Evolutionary conservation across 2,888 invertebrate genomes (phyloP), one percentile per base, ranked within the genome.

Genomic region (Hyposoter dolosus): DNA sequence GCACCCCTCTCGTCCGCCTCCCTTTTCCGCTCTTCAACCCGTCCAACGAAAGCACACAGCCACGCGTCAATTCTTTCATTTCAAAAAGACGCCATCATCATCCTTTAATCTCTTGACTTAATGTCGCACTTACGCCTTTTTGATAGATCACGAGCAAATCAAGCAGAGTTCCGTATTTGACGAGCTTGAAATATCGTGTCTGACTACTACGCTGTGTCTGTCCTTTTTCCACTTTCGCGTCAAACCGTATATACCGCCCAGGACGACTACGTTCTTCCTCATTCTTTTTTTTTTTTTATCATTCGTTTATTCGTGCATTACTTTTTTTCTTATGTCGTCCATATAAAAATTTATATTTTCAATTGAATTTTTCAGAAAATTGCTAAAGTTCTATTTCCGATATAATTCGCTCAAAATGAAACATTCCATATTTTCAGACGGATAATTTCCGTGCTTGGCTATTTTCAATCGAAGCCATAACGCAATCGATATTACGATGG

Each of bases 171-270:
- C n/a, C 72, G 15, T 53, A 43, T 71, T 53, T 79, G 84, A 77
- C 79, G 81, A 78, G 77, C 56, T 75, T 76, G 80, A 76, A 88
- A 83, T 82, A 82, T 83, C 88, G 87, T 87, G 84, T 86, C 86
- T 75, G 84, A 72, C 65, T 81, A 53, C 40, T 66, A 28, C 43
- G 32, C 50, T 68, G 23, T 56, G 10, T 43, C 68, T 28, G 66
- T 28, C 40, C 23, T 45, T 75, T 75, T 53, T 74, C 45, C 45
- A 66, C 65, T 66, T 74, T 35, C 19, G 19, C n/a, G 66, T 66
- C 53, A 47, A 43, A 32, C 83, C 82, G 75, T 86, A 82, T 78
- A 56, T 53, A 15, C 66, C 32, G 28, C 23, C 10, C 65, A 50
- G 35, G 15, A 35, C 35, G 74, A 81, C 65, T 47, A 66, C 43